phyloP scores from a whole-genome alignment of 2,888 invertebrate species.

The Philereme transversata region DNA sequence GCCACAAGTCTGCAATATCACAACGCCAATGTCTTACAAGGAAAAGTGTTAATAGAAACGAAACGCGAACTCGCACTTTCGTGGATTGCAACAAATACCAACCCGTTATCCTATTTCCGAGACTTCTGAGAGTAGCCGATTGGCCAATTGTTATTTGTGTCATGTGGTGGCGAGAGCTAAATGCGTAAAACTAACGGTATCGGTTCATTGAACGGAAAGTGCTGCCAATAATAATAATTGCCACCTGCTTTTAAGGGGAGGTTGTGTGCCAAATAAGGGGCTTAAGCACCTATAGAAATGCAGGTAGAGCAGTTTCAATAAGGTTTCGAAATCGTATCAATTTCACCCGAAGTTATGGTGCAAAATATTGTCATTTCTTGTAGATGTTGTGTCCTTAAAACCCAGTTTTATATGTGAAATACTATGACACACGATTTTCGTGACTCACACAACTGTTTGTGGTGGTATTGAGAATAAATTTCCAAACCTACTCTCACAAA shows the following conservation, averaged over 20 bases:
- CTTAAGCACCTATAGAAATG: conserved; percentile 23
- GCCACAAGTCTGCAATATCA: conserved; percentile 17
- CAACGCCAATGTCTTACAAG: conserved; percentile 17
- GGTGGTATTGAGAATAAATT: background rate
- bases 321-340: conserved; percentile 11
- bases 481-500: background rate
- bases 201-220: conserved; percentile 79
- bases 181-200: conserved; percentile 80
- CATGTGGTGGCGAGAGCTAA: conserved; percentile 75
- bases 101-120: conserved; percentile 49
- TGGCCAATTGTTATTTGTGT: conserved; percentile 77
- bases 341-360: conserved; percentile 9
- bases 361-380: background rate
- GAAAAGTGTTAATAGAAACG: conserved; percentile 20
- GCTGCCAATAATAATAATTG: conserved; percentile 74
- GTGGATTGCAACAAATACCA: conserved; percentile 23
- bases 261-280: conserved; percentile 44
- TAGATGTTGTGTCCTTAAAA: conserved; percentile 3
- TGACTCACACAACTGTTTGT: conserved; percentile 11
- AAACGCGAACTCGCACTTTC: conserved; percentile 23
- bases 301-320: conserved; percentile 15
- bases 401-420: conserved; percentile 10
- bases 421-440: conserved; percentile 15
- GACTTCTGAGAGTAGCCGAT: conserved; percentile 56
- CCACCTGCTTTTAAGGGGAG: conserved; percentile 72